Conservation (phyloP, 2,888 invertebrate species). For the Torymus texanus region DNA sequence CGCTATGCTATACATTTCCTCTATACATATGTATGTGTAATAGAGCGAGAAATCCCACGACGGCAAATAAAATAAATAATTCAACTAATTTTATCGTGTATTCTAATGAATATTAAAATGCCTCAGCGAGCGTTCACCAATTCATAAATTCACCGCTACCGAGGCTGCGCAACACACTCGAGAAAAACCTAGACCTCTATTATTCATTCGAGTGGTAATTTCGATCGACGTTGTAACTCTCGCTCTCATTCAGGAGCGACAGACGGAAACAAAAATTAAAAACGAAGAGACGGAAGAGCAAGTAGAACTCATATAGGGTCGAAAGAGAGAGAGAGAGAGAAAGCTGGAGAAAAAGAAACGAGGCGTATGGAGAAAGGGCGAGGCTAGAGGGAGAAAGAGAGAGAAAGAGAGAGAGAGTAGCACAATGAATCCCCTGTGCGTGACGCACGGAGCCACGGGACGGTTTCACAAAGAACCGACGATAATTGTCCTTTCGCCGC, state of each 20-base stretch:
- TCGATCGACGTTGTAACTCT: slow-evolving; percentile 40
- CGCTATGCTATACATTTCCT: too few relatives aligned
- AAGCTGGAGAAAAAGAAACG: background rate
- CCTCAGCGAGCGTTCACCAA: background rate
- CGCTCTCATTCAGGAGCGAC: slow-evolving; percentile 30
- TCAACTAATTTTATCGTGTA: too few relatives aligned
- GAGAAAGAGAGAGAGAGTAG: background rate
- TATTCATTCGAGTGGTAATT: slow-evolving; percentile 10
- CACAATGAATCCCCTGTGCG: slow-evolving; percentile 42
- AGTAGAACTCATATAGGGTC: slow-evolving; percentile 5
- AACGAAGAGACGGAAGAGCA: slow-evolving; percentile 33
- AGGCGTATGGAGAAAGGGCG: background rate
- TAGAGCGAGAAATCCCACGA: too few relatives aligned
- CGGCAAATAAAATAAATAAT: too few relatives aligned
- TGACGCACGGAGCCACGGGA: slow-evolving; percentile 46
- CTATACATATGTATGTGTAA: too few relatives aligned
- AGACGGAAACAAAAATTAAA: slow-evolving; percentile 47
- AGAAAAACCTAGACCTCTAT: background rate
- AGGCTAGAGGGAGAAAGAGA: background rate
- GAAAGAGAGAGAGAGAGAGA: slow-evolving; percentile 13
- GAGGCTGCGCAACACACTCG: background rate
- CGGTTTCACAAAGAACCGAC: slow-evolving; percentile 59
- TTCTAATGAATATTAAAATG: too few relatives aligned
- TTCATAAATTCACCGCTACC: background rate
- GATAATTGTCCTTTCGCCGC: slow-evolving; percentile 56